Conservation (phyloP, 2,888 invertebrate species). For the Tetragonula carbonaria region DNA sequence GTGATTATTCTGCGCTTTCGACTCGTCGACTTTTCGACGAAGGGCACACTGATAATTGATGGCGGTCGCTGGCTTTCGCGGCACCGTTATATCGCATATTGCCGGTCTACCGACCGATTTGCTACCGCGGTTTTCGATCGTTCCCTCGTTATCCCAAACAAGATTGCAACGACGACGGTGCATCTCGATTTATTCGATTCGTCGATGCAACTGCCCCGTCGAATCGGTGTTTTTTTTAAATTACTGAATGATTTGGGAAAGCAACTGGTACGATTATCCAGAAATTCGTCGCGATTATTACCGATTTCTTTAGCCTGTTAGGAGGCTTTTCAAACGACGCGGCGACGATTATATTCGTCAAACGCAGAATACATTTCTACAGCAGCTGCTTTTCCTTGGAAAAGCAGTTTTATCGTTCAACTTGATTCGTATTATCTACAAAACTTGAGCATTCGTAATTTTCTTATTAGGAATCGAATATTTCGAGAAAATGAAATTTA, state of each 20-base stretch:
- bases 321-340: too few relatives aligned
- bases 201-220: background rate
- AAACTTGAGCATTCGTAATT: too few relatives aligned
- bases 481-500: too few relatives aligned
- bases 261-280: background rate
- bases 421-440: too few relatives aligned
- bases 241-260: background rate
- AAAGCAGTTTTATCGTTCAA: too few relatives aligned
- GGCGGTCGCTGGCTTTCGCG: slow-evolving; percentile 71
- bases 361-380: too few relatives aligned
- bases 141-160: background rate
- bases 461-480: too few relatives aligned
- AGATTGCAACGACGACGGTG: too few relatives aligned
- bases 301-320: too few relatives aligned
- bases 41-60: slow-evolving; percentile 74
- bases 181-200: background rate
- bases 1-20: slow-evolving; percentile 63
- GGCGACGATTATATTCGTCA: too few relatives aligned
- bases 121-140: slow-evolving; percentile 26
- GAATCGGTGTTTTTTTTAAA: background rate
- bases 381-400: too few relatives aligned
- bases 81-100: slow-evolving; percentile 76
- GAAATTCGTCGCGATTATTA: too few relatives aligned
- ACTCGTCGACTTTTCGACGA: slow-evolving; percentile 55
- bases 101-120: slow-evolving; percentile 41